A percentile compares a stretch with the other conserved stretches of the same genome.
These are phyloP conservation scores for Vollenhovia emeryi DNA, from an alignment of 1,140 invertebrate genomes.

Conservation along the genomic window DNA sequence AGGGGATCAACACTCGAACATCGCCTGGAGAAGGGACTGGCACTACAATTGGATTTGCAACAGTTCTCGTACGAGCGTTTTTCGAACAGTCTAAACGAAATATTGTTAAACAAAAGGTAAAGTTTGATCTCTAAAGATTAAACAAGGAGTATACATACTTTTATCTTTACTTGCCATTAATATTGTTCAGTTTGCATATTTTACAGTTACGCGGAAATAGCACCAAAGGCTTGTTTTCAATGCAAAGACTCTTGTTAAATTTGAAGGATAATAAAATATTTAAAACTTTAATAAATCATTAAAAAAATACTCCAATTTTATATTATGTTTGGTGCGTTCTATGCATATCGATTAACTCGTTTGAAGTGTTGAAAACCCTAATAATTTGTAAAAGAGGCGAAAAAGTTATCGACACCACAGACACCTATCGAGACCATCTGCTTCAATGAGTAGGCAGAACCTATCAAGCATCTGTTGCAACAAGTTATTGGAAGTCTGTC, in stretches of 20 bases:
- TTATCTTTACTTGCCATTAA: too few species aligned
- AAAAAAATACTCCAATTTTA: neutral
- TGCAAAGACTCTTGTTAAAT: neutral
- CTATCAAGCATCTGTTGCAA: conserved; percentile 47
- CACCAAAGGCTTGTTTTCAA: neutral
- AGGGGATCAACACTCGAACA: conserved; percentile 86
- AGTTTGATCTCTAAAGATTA: neutral
- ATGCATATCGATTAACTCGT: neutral
- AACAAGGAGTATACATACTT: neutral
- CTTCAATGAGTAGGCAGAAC: conserved; percentile 26
- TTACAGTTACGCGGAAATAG: neutral
- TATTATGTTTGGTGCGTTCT: neutral
- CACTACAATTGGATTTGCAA: conserved; percentile 59
- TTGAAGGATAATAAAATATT: neutral
- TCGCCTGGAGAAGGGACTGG: conserved; percentile 63
- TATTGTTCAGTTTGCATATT: neutral
- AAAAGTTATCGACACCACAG: neutral
- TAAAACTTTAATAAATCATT: neutral
- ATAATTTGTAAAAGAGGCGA: conserved; percentile 10
- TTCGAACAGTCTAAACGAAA: neutral
- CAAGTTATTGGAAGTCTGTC: conserved; percentile 53
- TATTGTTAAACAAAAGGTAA: conserved; percentile 51
- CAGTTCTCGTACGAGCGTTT: conserved; percentile 49
- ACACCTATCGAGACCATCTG: conserved; percentile 50
- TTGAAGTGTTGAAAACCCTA: conserved; percentile 21